Conservation (phyloP, 2,888 invertebrate genomes). For the Seira musarum region DNA sequence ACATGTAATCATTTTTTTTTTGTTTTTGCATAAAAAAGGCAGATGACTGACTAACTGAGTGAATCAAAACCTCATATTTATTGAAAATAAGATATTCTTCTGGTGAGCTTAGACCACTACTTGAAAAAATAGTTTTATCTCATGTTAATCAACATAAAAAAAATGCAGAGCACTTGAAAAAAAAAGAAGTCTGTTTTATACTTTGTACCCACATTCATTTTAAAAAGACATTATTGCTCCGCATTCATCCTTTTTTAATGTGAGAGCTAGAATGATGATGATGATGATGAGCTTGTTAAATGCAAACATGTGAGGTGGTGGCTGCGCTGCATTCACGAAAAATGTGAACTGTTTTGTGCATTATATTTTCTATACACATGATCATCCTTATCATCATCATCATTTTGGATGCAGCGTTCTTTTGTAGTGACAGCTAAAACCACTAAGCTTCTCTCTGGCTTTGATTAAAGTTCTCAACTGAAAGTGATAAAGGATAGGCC, state of each 20-base stretch:
- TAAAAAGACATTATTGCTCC: neutral
- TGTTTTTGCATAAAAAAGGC: slow-evolving; percentile 12
- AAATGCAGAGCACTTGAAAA: neutral
- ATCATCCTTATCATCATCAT: neutral
- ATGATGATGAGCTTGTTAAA: neutral
- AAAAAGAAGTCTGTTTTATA: neutral
- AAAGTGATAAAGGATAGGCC: slow-evolving; percentile 48
- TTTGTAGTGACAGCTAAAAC: neutral
- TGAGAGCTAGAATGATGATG: neutral
- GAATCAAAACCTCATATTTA: neutral
- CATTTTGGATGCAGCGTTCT: neutral
- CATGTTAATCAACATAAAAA: neutral
- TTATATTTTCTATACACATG: neutral
- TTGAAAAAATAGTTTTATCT: neutral
- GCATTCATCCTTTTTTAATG: neutral
- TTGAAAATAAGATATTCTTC: neutral
- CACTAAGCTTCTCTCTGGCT: neutral
- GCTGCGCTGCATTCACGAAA: neutral
- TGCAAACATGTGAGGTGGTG: neutral
- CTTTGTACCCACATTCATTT: neutral
- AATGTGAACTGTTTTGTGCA: neutral
- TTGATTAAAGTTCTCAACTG: slow-evolving; percentile 34
- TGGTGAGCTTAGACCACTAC: neutral
- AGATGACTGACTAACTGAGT: slow-evolving; percentile 1
- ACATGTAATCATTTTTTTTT: slow-evolving; percentile 9